Evolutionary conservation across 2,888 invertebrate genomes (phyloP), one percentile per base, ranked within the genome.

Genomic region (Lutraria lutraria): DNA sequence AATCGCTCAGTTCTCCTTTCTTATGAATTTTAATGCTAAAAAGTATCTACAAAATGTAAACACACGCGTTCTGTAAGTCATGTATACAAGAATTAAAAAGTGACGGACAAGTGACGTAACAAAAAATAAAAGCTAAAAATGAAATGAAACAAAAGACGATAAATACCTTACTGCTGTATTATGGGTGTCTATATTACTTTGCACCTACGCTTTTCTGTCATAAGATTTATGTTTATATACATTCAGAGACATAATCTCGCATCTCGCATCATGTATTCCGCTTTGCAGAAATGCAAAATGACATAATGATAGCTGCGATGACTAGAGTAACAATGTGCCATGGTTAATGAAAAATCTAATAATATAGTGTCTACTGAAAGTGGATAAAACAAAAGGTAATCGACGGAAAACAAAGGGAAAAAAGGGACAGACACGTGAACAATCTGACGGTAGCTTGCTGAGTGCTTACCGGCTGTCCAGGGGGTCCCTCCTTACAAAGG

Each of bases 391-490:
- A 56, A 56, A 56, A 25, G 25, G 63, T 13, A n/a, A 43, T 43
- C 4, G 43, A 43, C 2, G 43, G 25, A 4, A 68, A n/a, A 68
- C 63, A 25, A 76, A 76, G 25, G 2, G 34, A 76, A 31, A 16
- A 76, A 76, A 76, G 15, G 76, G 76, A 76, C 31, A 76, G 31
- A 25, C 76, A 34, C 16, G 13, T 76, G 54, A 85, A 60, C 34
- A 83, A 13, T 19, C 19, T 21, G 43, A n/a, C 29, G n/a, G 25
- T 63, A 43, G 85, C 85, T 29, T 79, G 85, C 56, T 82, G 63
- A 86, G 88, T 88, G 89, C 93, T 92, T 93, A 92, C 93, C 93
- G 91, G 90, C 84, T 90, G 87, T 88, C 92, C 93, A 63, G 90
- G 84, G 34, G 91, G 90, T 82, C 92, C 89, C 54, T 93, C 88